Conservation (phyloP, 2,113 vertebrate species). For the Corythornis cristatus region DNA sequence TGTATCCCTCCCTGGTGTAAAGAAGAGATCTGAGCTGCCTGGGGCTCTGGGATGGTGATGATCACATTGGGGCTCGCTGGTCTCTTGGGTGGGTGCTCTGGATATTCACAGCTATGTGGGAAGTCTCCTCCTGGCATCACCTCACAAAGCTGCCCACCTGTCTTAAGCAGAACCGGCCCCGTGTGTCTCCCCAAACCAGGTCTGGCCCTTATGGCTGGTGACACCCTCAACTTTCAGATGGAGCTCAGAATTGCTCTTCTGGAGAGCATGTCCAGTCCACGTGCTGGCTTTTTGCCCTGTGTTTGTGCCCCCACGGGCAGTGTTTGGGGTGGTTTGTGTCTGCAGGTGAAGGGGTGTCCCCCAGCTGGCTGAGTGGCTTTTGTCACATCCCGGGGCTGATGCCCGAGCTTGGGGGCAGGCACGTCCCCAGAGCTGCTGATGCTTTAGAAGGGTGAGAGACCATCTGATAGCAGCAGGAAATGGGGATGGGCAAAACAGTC, state of each 20-base stretch:
- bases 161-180: not conserved
- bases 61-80: not conserved
- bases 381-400: not conserved
- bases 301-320: no score
- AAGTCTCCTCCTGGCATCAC: not conserved
- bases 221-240: not conserved
- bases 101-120: not conserved
- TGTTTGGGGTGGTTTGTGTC: not conserved
- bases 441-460: not conserved
- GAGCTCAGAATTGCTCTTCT: not conserved
- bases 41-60: rapidly evolving
- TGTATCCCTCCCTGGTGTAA: not conserved
- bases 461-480: not conserved
- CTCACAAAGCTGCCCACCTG: not conserved
- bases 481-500: not conserved
- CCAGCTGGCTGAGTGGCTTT: not conserved
- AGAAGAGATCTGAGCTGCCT: not conserved
- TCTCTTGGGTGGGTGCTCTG: not conserved
- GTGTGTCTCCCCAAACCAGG: not conserved
- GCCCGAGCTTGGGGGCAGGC: not conserved
- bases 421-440: not conserved
- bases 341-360: not conserved
- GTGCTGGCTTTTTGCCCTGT: no score
- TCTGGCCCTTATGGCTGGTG: not conserved
- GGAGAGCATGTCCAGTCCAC: no score